Evolutionary conservation across 2,797 vertebrate genomes (phyloP).

Genomic region (Catharus ustulatus): DNA sequence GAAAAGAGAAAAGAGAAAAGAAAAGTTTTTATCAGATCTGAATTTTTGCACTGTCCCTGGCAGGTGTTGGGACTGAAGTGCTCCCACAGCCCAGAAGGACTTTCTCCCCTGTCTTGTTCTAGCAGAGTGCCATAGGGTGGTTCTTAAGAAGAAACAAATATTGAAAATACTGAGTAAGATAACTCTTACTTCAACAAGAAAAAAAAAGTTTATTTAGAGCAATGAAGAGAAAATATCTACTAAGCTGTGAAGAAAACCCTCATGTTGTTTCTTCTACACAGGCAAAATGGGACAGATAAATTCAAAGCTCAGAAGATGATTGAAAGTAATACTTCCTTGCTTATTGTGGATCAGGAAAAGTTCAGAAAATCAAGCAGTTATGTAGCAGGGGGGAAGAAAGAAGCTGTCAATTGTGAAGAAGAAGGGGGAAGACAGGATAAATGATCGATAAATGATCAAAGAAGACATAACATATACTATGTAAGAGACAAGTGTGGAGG

Average conservation of each 20-base stretch:
- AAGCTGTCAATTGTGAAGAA: neutral
- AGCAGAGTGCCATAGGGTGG: neutral
- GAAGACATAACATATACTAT: neutral
- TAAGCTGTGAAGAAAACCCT: neutral
- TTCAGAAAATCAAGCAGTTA: neutral
- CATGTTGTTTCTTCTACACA: neutral
- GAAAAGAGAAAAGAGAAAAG: no score
- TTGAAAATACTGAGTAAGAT: neutral
- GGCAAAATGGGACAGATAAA: neutral
- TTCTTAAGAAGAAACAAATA: neutral
- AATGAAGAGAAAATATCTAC: fast-evolving
- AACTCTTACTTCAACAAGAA: neutral
- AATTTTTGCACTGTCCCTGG: neutral
- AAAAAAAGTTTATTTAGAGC: neutral
- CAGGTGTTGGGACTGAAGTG: neutral
- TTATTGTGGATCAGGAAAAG: neutral
- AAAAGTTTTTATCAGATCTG: neutral
- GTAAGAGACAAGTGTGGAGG: neutral
- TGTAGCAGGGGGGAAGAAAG: neutral
- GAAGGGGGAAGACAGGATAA: neutral
- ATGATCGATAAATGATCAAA: neutral
- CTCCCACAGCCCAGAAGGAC: fast-evolving
- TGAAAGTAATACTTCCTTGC: neutral
- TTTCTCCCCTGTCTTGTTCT: neutral
- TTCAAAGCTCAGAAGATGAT: neutral